These are phyloP conservation scores for Scolopax rusticola DNA, from an alignment of 2,797 vertebrate genomes.

Conservation along the genomic window DNA sequence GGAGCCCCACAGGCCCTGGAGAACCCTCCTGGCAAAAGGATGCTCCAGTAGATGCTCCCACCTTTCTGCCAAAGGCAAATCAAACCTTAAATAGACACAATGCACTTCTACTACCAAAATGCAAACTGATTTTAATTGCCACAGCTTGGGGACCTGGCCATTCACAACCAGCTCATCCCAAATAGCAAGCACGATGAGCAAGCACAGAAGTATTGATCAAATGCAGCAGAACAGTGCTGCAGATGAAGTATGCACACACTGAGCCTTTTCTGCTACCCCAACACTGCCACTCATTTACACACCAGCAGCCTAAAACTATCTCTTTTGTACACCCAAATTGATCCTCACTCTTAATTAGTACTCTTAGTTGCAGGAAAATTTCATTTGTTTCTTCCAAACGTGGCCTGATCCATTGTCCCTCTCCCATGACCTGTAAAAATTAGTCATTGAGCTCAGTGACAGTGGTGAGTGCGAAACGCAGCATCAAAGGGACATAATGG, in stretches of 20 bases:
- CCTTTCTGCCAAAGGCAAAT: not conserved
- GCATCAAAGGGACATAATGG: conserved; percentile 75
- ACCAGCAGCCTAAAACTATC: conserved; percentile 46
- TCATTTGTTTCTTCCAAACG: conserved; percentile 66
- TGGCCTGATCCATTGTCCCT: conserved; percentile 73
- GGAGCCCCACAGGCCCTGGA: not conserved
- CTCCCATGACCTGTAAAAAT: conserved; percentile 79
- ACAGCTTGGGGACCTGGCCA: not conserved
- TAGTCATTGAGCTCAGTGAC: conserved; percentile 76
- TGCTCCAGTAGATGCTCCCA: not conserved
- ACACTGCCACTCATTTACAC: not conserved
- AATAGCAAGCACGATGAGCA: not conserved
- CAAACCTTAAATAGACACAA: not conserved
- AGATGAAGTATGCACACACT: conserved; percentile 21
- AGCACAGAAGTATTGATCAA: not conserved
- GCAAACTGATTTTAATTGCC: not conserved
- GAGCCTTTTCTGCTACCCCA: not conserved
- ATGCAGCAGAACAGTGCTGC: not conserved
- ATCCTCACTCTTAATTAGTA: conserved; percentile 69
- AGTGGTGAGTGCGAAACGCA: conserved; percentile 71
- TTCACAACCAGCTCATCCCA: not conserved
- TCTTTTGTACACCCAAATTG: conserved; percentile 40
- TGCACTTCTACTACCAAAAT: not conserved
- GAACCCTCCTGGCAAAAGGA: not conserved
- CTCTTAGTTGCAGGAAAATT: conserved; percentile 66